These are phyloP conservation scores for Hyperopisus bebe DNA, from an alignment of 2,113 vertebrate species.

Conservation along the genomic window DNA sequence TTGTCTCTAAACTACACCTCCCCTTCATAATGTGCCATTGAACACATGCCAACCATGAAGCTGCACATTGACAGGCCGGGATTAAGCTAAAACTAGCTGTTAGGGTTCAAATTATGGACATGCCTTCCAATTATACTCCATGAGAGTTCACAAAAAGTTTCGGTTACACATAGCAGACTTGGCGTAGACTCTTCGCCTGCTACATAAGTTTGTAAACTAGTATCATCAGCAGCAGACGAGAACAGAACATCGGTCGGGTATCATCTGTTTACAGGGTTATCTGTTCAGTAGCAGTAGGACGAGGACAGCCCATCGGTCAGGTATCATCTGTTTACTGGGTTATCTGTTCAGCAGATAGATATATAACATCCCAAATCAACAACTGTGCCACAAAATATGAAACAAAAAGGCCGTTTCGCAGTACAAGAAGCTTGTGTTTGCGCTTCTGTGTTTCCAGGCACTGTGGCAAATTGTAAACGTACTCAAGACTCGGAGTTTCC, in stretches of 20 bases:
- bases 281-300: too few species aligned
- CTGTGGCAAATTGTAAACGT: conserved; percentile 50
- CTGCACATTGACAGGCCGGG: not conserved
- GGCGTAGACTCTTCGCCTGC: not conserved
- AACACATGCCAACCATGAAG: not conserved
- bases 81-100: not conserved
- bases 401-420: not conserved
- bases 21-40: not conserved
- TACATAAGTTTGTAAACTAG: not conserved
- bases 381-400: not conserved
- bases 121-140: not conserved
- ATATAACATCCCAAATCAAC: not conserved
- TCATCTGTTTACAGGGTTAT: not conserved
- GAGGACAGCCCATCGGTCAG: not conserved
- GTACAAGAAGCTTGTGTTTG: conserved; percentile 4
- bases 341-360: not conserved
- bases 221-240: not conserved
- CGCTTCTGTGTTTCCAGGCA: conserved; percentile 29
- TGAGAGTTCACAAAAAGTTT: not conserved
- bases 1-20: not conserved
- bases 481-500: conserved; percentile 62
- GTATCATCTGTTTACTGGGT: not conserved
- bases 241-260: not conserved
- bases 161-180: not conserved
- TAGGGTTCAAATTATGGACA: not conserved